Base-by-base conservation (phyloP, 1,140 invertebrate genomes). In the Platorchestia sp. region DNA sequence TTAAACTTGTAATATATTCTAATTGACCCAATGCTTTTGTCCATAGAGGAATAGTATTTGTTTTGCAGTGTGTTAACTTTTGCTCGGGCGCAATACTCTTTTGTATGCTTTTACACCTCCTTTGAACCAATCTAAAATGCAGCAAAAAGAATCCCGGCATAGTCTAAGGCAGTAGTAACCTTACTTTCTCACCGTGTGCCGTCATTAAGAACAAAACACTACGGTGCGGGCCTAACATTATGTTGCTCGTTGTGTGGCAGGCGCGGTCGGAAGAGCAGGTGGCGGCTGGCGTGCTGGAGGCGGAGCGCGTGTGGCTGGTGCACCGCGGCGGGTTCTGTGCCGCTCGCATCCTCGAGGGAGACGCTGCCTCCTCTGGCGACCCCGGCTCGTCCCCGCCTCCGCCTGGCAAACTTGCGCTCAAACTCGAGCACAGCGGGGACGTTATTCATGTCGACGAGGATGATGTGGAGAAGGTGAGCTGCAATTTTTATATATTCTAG, bases 241-340 rank as follows among this genome's bases (percentile, higher is more conserved):
- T 75, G 36, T 36, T 75, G 59, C 36, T 10, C 14, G 7, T 75
- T 10, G 59, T 75, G 59, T 36, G 59, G 14, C 97, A 99, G 98
- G 98, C 98, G 0, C 98, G 98, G 97, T 98, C 98, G 0, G 98
- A 99, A 96, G 98, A 99, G 96, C 98, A 98, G 97, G 97, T 98
- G 91, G 98, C 98, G n/a, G 98, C 98, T 96, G 98, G 98, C 97
- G 98, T 98, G 98, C 97, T 98, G 96, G 98, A 98, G 95, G 98
- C 98, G 27, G 98, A 99, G 96, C 98, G 98, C 95, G 98, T 99
- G 96, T 99, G 99, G 99, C 97, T 99, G 96, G 98, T 99, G 19
- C 99, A 99, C 97, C 98, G 98, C 75, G 98, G 98, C 47, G 99
- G 99, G 6, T 99, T 99, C 97, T 98, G 99, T 1, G 98, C 98